Evolutionary conservation across 2,797 vertebrate species (phyloP).

Genomic region (Gastrophryne carolinensis): DNA sequence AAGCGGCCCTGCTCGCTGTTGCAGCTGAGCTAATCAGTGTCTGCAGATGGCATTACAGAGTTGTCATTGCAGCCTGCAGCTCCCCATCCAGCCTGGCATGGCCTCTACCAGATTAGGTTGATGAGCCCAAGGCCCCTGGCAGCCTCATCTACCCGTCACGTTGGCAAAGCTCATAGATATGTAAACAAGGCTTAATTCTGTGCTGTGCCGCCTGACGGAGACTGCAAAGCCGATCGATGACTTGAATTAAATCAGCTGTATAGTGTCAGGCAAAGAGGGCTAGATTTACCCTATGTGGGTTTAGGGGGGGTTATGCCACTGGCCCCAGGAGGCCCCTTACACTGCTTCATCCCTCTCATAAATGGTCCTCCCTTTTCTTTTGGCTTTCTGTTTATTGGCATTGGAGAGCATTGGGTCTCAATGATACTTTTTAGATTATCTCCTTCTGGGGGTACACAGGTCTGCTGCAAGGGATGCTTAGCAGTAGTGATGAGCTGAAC

Average conservation of each 20-base stretch:
- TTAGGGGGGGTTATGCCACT: too few species aligned
- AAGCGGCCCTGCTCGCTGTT: not conserved
- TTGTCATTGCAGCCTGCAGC: not conserved
- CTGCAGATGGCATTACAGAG: conserved; percentile 32
- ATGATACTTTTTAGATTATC: too few species aligned
- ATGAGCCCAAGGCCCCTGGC: conserved; percentile 13
- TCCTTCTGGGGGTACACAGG: too few species aligned
- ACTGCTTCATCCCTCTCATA: not conserved
- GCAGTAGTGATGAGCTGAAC: too few species aligned
- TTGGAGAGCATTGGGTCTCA: too few species aligned
- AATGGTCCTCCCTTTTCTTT: not conserved
- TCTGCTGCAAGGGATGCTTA: too few species aligned
- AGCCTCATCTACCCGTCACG: not conserved
- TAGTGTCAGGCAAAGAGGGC: not conserved
- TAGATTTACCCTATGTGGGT: not conserved
- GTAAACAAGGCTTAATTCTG: conserved; percentile 8
- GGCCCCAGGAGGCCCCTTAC: too few species aligned
- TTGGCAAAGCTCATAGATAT: conserved; percentile 19
- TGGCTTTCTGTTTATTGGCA: not conserved
- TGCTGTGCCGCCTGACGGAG: not conserved
- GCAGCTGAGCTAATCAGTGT: conserved; percentile 19
- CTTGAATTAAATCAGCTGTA: not conserved
- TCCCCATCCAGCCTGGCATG: conserved; percentile 24
- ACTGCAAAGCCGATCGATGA: not conserved
- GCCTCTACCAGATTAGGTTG: conserved; percentile 12